Evolutionary conservation across 2,113 vertebrate species (phyloP), one percentile per base, ranked within the genome.

Genomic region (Manacus vitellinus): DNA sequence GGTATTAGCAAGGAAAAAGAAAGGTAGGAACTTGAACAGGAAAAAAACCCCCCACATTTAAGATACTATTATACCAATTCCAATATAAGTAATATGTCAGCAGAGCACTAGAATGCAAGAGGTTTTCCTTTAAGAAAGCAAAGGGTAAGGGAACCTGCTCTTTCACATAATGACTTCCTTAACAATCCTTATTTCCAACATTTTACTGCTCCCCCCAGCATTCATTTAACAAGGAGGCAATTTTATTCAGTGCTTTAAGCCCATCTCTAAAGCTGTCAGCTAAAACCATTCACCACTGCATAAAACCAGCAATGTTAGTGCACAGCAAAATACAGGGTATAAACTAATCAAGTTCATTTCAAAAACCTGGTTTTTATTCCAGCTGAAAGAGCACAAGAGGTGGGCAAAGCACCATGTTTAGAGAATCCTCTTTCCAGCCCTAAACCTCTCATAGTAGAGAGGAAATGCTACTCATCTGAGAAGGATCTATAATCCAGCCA

Each of bases 241-340:
- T 94, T 96, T 92, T 89, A 92, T 91, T 78, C 92, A 61, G 83
- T 44, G 59, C 91, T 88, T 91, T 94, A 88, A 96, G 61, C 73
- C 85, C 88, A 74, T 90, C 92, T 93, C 72, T 89, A 88, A 77
- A 91, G 91, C 90, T 78, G 88, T 86, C 88, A 93, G 74, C 79
- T 61, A 63, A 91, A 95, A 68, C 95, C 83, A 95, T 82, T 95
- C 85, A 71, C 43, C 2, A 2, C 55, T 24, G 41, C 73, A 65
- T 67, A 86, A 90, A 92, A 25, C 52, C 94, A 92, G 67, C 92
- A 74, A 28, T 28, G 71, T 47, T 24, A 63, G 33, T 3, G 22
- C 82, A 80, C 61, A 52, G 93, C 77, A 94, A 93, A 95, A 95
- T 1, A 81, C 84, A 89, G 74, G 54, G 17, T 62, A 89, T 68